These are phyloP conservation scores for Rhyzopertha dominica DNA, from an alignment of 1,140 invertebrate species.

Conservation along the genomic window DNA sequence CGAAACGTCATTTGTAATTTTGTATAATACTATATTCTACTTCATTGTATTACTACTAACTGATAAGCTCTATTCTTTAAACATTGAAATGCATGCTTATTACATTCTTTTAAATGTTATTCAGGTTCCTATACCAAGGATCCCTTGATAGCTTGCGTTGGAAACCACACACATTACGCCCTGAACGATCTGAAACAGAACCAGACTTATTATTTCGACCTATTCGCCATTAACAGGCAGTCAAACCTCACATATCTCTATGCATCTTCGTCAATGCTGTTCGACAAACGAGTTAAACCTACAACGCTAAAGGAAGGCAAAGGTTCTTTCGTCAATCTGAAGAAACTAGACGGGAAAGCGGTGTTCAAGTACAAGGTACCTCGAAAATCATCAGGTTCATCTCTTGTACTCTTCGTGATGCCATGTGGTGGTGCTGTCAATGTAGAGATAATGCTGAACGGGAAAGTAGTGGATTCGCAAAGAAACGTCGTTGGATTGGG, in stretches of 20 bases:
- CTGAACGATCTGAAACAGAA: slow-evolving; percentile 51
- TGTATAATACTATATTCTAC: no score
- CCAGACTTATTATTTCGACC: slow-evolving; percentile 47
- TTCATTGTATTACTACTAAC: no score
- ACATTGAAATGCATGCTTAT: no score
- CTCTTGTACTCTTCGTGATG: slow-evolving; percentile 45
- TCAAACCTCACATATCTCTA: slow-evolving; percentile 47
- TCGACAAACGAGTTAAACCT: slow-evolving; percentile 36
- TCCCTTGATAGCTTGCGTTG: slow-evolving; percentile 51
- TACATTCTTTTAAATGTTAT: slow-evolving; percentile 1
- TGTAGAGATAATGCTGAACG: slow-evolving; percentile 33
- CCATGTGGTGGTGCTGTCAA: slow-evolving; percentile 46
- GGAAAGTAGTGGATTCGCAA: slow-evolving; percentile 25
- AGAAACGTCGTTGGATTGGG: slow-evolving; percentile 39
- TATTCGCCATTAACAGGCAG: slow-evolving; percentile 45
- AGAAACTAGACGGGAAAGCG: slow-evolving; percentile 41
- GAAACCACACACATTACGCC: slow-evolving; percentile 51
- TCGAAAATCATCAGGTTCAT: background rate
- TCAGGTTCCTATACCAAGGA: slow-evolving; percentile 28
- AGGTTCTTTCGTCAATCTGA: slow-evolving; percentile 38
- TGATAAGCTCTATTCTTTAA: no score
- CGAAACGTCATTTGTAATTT: no score
- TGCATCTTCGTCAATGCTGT: slow-evolving; percentile 37
- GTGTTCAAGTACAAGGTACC: slow-evolving; percentile 45
- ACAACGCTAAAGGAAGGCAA: slow-evolving; percentile 42